Evolutionary conservation across 2,797 vertebrate species (phyloP).

Genomic region (Florisuga fusca): DNA sequence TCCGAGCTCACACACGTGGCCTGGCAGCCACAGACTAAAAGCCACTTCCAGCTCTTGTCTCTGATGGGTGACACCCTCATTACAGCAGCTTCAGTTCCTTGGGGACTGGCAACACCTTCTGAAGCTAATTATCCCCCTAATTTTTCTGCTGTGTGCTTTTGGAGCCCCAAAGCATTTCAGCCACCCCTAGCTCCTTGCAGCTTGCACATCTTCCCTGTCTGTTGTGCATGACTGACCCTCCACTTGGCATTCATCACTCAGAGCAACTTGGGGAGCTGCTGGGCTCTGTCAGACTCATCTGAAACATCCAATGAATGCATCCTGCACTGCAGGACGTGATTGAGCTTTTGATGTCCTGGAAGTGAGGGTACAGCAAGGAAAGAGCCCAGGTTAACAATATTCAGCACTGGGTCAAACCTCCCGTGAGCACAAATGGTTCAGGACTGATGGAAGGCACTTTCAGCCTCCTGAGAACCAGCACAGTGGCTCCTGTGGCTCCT

Average conservation of each 20-base stretch:
- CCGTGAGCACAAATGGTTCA: neutral
- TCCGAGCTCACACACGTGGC: rapidly evolving
- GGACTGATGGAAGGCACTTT: neutral
- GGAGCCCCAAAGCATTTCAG: neutral
- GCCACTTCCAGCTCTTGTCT: neutral
- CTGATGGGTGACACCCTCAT: neutral
- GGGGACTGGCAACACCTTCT: neutral
- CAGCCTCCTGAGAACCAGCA: neutral
- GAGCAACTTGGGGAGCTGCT: neutral
- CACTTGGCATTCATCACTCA: neutral
- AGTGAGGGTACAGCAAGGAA: neutral
- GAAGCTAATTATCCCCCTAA: neutral
- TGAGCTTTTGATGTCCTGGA: neutral
- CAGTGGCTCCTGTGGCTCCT: neutral
- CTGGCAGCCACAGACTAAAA: neutral
- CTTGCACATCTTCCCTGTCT: neutral
- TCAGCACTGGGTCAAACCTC: neutral
- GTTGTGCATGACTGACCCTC: neutral
- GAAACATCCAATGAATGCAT: neutral
- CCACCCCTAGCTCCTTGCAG: neutral
- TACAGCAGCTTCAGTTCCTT: neutral
- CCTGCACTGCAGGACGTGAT: neutral
- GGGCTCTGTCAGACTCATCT: neutral
- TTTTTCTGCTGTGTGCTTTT: neutral
- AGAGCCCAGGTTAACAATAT: neutral